Evolutionary conservation across 1,140 invertebrate species (phyloP), one percentile per base, ranked within the genome.

Genomic region (Cylas formicarius): DNA sequence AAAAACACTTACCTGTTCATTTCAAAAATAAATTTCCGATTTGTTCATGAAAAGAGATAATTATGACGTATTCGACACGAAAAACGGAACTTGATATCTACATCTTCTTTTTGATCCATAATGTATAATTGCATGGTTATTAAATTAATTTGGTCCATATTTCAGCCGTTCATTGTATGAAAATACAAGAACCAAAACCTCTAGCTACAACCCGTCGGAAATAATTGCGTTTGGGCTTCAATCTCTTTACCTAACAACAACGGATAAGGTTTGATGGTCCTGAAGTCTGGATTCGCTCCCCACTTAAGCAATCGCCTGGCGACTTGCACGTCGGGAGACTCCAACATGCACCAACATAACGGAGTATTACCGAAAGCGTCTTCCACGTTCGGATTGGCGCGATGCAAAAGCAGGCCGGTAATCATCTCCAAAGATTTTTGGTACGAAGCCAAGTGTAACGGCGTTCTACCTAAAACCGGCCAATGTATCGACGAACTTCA

Each of bases 351-450:
- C n/a, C 19, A 31, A 4, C 34, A 37, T 29, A 45, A 20, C 9
- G 44, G 44, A 6, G 44, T 45, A 16, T 45, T 45, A 3, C 44
- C 44, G 17, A 27, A 45, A 3, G 27, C 18, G 13, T 45, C 44
- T 14, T 19, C 7, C 4, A 45, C 26, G 34, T 45, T 38, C 9
- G 35, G 34, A 10, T 37, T 3, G 2, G 44, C 44, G 4, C 32
- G 37, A 11, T 34, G 2, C 10, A 35, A n/a, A 6, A 45, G 31
- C 10, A 45, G 32, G 1, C 2, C 16, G 5, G 16, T 38, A 4
- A 45, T 27, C 11, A 38, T 29, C n/a, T 17, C 2, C 2, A 14
- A 2, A 19, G 13, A 27, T 19, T 16, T n/a, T 19, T n/a, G 8
- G 7, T 8, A 24, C 3, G 39, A 34, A 8, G 44, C 44, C 1